Base-by-base conservation (phyloP, 2,797 vertebrate genomes). In the Poecilia picta region DNA sequence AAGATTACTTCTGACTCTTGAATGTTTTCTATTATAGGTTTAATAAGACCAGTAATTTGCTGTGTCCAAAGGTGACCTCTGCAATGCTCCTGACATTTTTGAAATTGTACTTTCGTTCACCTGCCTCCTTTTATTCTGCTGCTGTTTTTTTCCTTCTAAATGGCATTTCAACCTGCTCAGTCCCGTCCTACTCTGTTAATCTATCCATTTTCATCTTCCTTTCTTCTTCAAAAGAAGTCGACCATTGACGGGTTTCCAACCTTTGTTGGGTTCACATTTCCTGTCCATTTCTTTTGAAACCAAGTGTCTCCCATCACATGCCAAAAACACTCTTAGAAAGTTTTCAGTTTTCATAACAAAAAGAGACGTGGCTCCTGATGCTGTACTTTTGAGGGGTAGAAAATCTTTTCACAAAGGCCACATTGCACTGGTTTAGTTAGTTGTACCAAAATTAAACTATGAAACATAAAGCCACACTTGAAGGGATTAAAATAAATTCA, bases 61-160 rank as follows among this genome's bases (percentile, higher is more conserved):
- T 53, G 72, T 72, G 79, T 84, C 66, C 68, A 89, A 66, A 83
- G 83, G 84, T 90, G 83, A 88, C 85, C 85, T 87, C 87, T 88
- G 76, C 89, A 78, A 88, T 84, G 87, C 75, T 86, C 49, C 46
- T 92, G 90, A 89, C 92, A 92, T 93, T 93, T 93, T 36, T 74
- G 72, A 86, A 91, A 90, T 86, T 86, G 84, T 90, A 79, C 87
- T 79, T 87, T 86, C 89, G 81, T 92, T 81, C 89, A 51, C 46
- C 70, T 77, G 51, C 73, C 80, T 85, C 78, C 45, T 77, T 87
- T 84, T 81, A 62, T 85, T 89, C 83, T 53, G 43, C 59, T 1
- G 20, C 4, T 31, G 20, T 55, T 76, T 79, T 79, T 77, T 85
- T 86, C 81, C 88, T 76, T 90, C 81, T 49, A 88, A 92, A 91